These are phyloP conservation scores for Heloderma charlesbogerti DNA, from an alignment of 2,113 vertebrate species.

Conservation along the genomic window DNA sequence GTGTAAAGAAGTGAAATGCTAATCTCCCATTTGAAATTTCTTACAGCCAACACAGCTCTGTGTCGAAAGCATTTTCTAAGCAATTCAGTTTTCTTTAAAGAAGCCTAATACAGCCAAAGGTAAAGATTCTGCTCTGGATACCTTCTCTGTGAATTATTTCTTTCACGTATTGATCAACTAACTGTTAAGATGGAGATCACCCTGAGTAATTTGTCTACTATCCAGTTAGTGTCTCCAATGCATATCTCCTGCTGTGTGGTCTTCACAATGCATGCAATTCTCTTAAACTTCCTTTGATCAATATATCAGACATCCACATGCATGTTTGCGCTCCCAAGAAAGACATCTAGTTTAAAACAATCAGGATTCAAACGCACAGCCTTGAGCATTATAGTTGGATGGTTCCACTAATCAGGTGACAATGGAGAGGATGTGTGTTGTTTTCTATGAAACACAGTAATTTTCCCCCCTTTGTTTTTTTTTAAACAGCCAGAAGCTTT, in stretches of 20 bases:
- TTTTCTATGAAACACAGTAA: not conserved
- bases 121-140: not conserved
- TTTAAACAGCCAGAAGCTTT: not conserved
- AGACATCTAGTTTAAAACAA: not conserved
- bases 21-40: slow-evolving; percentile 15
- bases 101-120: slow-evolving; percentile 1
- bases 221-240: not conserved
- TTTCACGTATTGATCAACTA: not conserved
- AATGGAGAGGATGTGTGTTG: not conserved
- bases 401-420: not conserved
- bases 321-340: not conserved
- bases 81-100: slow-evolving; percentile 17
- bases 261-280: not conserved
- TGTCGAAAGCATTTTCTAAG: not conserved
- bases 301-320: not conserved
- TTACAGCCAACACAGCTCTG: slow-evolving; percentile 15
- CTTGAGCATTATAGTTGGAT: not conserved
- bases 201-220: not conserved
- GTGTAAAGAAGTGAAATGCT: slow-evolving; percentile 58
- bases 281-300: not conserved
- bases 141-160: not conserved
- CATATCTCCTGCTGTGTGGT: not conserved
- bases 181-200: not conserved
- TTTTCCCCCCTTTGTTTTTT: not conserved
- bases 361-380: not conserved